Evolutionary conservation across 2,888 invertebrate genomes (phyloP).

Genomic region (Cremastinae sp.): DNA sequence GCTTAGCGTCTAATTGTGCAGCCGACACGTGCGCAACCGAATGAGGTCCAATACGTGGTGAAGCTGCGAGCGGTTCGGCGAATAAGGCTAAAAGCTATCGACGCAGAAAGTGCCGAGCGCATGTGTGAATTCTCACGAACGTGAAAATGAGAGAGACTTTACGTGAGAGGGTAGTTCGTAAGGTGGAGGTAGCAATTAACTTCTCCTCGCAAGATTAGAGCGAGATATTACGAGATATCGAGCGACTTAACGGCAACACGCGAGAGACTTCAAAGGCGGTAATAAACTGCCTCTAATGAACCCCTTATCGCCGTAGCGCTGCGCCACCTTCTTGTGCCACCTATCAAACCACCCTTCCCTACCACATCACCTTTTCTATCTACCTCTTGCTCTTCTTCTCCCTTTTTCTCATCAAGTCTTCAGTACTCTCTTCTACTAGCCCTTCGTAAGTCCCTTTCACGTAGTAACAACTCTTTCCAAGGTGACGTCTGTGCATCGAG

Average conservation of each 20-base stretch:
- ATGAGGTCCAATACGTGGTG: constrained; percentile 57
- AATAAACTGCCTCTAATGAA: constrained; percentile 80
- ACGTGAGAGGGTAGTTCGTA: constrained; percentile 42
- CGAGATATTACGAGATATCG: constrained; percentile 80
- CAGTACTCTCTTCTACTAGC: constrained; percentile 25
- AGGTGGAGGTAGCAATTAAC: constrained; percentile 77
- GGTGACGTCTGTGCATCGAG: constrained; percentile 13
- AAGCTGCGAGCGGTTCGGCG: constrained; percentile 53
- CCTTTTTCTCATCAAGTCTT: constrained; percentile 45
- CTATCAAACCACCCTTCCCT: constrained; percentile 59
- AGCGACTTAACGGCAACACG: constrained; percentile 80
- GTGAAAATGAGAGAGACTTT: constrained; percentile 5
- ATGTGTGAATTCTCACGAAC: constrained; percentile 1
- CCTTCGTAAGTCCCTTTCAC: constrained; percentile 24
- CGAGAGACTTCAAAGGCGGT: constrained; percentile 80
- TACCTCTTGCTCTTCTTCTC: constrained; percentile 36
- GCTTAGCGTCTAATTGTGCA: constrained; percentile 72
- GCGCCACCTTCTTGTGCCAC: constrained; percentile 67
- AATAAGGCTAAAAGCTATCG: constrained; percentile 63
- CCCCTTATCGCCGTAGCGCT: constrained; percentile 77
- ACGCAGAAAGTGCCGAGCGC: constrained; percentile 18
- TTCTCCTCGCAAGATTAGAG: constrained; percentile 80
- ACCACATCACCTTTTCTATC: constrained; percentile 56
- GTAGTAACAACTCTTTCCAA: constrained; percentile 31
- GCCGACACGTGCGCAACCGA: constrained; percentile 66